Base-by-base conservation (phyloP, 2,113 vertebrate species). In the Capricornis sumatraensis region DNA sequence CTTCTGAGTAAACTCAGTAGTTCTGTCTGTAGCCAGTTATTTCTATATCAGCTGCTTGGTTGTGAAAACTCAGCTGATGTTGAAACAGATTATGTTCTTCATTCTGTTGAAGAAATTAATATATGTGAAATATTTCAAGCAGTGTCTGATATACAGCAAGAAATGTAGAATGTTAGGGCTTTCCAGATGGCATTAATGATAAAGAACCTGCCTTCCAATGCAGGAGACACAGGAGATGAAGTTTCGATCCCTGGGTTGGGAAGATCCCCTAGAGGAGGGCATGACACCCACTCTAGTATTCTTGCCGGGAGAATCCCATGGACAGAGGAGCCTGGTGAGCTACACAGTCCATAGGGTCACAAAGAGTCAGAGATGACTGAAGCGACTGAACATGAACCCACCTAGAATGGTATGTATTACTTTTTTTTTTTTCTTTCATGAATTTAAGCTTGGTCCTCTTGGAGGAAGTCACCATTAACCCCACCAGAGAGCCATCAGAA, bases 91-190 rank as follows among this genome's bases (percentile, higher is more conserved):
- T 96, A 84, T 82, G 21, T 55, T 96, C 40, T 16, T 96, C 58
- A 85, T 91, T 96, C 81, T 88, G 64, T 94, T 96, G 95, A 95
- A 93, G 88, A 47, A 94, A 25, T 81, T 95, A 95, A 96, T 96
- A 78, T 86, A 85, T 60, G 27, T 76, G 89, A 98, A 92, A 53
- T 33, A 90, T 95, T 92, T 91, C 16, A 7, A 93, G 89, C 57
- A 94, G 23, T 76, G 57, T 58, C 58, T 94, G 58, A 47, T 43
- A 76, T 84, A 71, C 2, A 76, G 57, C 23, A 92, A 93, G 83
- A 21, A 55, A 52, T 53, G 87, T 16, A 82, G 57, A 92, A 53
- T 52, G 15, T 78, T 36, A 36, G 64, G 64, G 17, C 64, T 71
- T 36, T n/a, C n/a, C 17, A 71, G n/a, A 71, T 71, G 64, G 64